Percentiles rank a stretch among this genome's conserved stretches.
phyloP scores from a whole-genome alignment of 37 sponge, comb jelly and placozoan species.

The Halichondria panicea region DNA sequence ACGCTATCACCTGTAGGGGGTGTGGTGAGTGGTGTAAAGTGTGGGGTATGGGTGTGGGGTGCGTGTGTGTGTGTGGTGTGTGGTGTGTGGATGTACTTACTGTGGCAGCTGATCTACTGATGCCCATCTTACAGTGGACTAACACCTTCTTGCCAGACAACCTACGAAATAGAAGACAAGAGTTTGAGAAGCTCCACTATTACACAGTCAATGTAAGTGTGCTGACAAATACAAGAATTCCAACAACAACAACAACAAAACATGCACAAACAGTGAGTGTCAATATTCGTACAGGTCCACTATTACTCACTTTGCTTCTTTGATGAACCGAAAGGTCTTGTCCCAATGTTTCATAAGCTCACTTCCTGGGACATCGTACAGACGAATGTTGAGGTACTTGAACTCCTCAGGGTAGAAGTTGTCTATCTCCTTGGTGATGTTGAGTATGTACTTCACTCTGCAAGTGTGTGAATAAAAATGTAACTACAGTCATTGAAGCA shows the following conservation, averaged over 20 bases:
- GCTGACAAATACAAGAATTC: not conserved
- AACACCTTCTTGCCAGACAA: conserved; percentile 58
- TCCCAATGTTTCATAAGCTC: conserved; percentile 97
- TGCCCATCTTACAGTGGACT: conserved; percentile 96
- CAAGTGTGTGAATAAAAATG: too few species aligned
- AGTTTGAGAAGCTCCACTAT: not conserved
- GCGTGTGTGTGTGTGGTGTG: too few species aligned
- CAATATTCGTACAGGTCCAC: not conserved
- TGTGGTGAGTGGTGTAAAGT: not conserved
- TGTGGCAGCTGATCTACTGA: conserved; percentile 96
- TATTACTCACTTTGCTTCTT: conserved; percentile 80
- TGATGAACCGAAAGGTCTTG: conserved; percentile 91
- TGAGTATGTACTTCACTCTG: conserved; percentile 90
- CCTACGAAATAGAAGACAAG: conserved; percentile 18
- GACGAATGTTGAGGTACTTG: conserved; percentile 88
- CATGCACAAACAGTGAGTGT: not conserved
- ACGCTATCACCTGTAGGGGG: conserved; percentile 83
- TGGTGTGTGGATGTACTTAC: too few species aligned
- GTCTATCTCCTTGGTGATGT: conserved; percentile 94
- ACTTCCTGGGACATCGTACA: conserved; percentile 82
- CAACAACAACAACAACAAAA: not conserved
- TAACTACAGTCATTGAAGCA: not conserved
- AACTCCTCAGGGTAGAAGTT: conserved; percentile 94
- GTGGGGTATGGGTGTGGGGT: not conserved
- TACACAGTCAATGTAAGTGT: not conserved